A percentile compares a stretch with the other conserved stretches of the same genome.
Conservation (phyloP, 2,888 invertebrate genomes). For the Euphydryas editha region DNA sequence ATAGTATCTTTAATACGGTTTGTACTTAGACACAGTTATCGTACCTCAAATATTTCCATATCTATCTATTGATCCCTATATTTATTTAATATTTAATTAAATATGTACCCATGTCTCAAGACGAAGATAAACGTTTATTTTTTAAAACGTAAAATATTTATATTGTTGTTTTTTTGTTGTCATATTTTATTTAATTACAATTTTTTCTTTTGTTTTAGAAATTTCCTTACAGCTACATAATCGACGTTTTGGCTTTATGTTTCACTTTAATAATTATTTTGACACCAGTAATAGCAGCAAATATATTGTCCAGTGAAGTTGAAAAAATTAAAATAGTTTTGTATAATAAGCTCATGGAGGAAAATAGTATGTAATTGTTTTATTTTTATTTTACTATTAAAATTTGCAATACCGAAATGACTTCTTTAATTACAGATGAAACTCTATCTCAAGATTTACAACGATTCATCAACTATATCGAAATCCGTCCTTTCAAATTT, state of each 20-base stretch:
- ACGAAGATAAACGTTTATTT: no score
- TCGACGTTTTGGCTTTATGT: constrained; percentile 3
- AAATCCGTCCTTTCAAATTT: constrained; percentile 37
- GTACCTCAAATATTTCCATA: no score
- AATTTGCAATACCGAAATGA: not conserved
- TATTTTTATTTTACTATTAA: not conserved
- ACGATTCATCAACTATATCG: constrained; percentile 28
- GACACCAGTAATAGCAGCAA: constrained; percentile 28
- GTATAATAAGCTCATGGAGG: constrained; percentile 23
- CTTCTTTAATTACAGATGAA: no score
- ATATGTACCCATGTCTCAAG: no score
- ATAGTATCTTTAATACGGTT: no score
- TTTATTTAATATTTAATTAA: no score
- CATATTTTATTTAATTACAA: no score
- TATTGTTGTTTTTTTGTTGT: no score
- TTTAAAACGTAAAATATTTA: no score
- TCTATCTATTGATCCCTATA: no score
- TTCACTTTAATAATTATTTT: constrained; percentile 10
- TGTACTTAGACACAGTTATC: no score
- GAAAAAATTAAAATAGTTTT: constrained; percentile 30
- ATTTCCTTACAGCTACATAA: not conserved
- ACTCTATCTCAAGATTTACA: constrained; percentile 18
- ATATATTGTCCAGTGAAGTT: constrained; percentile 18
- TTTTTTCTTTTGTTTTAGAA: not conserved
- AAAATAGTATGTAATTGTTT: constrained; percentile 14